Conservation (phyloP, 2,888 invertebrate species). For the Cosmopolites sordidus region DNA sequence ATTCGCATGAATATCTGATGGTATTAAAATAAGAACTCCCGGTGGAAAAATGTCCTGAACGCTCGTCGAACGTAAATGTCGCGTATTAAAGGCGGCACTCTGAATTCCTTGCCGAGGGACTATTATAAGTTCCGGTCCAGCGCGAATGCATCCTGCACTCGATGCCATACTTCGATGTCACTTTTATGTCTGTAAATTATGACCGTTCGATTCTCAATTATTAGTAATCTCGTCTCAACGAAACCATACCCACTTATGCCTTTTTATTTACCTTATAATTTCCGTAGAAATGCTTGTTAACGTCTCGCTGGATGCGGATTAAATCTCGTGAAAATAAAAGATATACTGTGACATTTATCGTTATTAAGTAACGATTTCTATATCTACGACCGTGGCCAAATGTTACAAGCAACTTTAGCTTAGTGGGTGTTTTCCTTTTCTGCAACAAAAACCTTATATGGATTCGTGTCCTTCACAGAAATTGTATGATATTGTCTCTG, state of each 20-base stretch:
- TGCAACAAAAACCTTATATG: no score
- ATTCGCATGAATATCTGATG: no score
- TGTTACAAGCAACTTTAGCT: no score
- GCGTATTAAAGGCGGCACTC: constrained; percentile 14
- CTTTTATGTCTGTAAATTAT: constrained; percentile 26
- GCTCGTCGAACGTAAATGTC: constrained; percentile 15
- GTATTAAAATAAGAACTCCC: no score
- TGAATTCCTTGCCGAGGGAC: constrained; percentile 17
- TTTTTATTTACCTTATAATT: constrained; percentile 14
- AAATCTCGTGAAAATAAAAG: constrained; percentile 1
- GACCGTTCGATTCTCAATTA: constrained; percentile 26
- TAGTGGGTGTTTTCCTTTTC: no score
- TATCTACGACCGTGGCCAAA: not conserved
- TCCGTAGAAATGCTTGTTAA: constrained; percentile 8
- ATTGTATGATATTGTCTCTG: no score
- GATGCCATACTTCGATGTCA: constrained; percentile 24
- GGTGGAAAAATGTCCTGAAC: not conserved
- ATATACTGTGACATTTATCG: constrained; percentile 1
- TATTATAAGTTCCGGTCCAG: constrained; percentile 24
- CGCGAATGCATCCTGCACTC: constrained; percentile 26
- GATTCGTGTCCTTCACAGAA: no score
- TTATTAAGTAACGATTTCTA: constrained; percentile 1
- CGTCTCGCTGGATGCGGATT: constrained; percentile 1
- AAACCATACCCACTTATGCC: constrained; percentile 13
- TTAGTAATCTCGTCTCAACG: constrained; percentile 21